A percentile compares a stretch with the other conserved stretches of the same genome.
These are phyloP conservation scores for Pseudopleuronectes americanus DNA, from an alignment of 2,797 vertebrate genomes.

Conservation along the genomic window DNA sequence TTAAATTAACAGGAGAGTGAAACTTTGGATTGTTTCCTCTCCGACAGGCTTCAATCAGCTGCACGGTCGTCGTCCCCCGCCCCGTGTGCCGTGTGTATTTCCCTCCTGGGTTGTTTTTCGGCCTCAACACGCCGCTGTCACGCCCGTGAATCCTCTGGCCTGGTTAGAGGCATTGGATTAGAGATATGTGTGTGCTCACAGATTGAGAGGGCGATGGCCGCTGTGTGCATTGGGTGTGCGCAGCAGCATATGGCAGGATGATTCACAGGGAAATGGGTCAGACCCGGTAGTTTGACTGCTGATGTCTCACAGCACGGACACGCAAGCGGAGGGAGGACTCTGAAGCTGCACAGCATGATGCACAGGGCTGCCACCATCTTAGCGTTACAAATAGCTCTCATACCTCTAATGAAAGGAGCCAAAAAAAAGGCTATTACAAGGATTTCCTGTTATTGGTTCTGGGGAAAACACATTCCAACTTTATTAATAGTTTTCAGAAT, in stretches of 20 bases:
- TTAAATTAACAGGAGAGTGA: no score
- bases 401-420: background rate
- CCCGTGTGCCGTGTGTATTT: background rate
- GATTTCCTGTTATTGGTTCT: background rate
- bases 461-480: background rate
- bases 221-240: slow-evolving; percentile 26
- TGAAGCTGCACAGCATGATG: background rate
- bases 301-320: slow-evolving; percentile 15
- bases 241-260: slow-evolving; percentile 33
- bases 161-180: slow-evolving; percentile 16
- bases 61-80: no score
- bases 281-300: slow-evolving; percentile 34
- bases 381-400: slow-evolving; percentile 14
- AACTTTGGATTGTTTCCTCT: no score
- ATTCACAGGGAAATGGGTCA: slow-evolving; percentile 70
- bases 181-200: background rate
- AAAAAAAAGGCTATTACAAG: background rate
- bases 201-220: background rate
- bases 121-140: background rate
- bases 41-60: no score
- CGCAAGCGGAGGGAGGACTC: slow-evolving; percentile 19
- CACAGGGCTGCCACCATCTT: slow-evolving; percentile 18
- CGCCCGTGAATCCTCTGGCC: slow-evolving; percentile 17
- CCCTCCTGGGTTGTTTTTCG: background rate
- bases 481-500: background rate